Base-by-base conservation (phyloP, 2,113 vertebrate genomes). In the Mustela nigripes region DNA sequence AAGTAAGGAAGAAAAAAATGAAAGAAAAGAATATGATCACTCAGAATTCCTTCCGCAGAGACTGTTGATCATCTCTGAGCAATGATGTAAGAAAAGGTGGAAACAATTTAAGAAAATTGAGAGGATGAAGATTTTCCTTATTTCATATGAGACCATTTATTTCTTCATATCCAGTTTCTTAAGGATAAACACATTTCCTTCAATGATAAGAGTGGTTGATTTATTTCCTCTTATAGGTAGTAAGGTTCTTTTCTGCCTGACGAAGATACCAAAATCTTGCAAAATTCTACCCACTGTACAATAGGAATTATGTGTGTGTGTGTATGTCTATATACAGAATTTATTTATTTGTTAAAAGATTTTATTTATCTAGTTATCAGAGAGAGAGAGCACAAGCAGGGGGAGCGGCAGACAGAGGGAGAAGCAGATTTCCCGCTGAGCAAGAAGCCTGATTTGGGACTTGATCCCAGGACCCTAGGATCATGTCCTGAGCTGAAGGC, bases 61-160 rank as follows among this genome's bases (percentile, higher is more conserved):
- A 97, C 21, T 87, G 94, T 91, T 94, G 96, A 87, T 86, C 58
- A 89, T 94, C 82, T 94, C 60, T 65, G 67, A 95, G 26, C 86
- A 93, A 33, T 45, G 42, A 63, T 18, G 2, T 60, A 80, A 98
- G 88, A 89, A 84, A 94, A 22, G 15, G n/a, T 82, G 36, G 71
- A 95, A 86, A 78, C 15, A 33, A 91, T 80, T 82, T 88, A 81
- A 93, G 42, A 10, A 58, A 96, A 95, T 80, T 48, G 62, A 91
- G 31, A 89, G 6, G 36, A 42, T 50, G 28, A 82, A 50, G 10
- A 50, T 31, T 48, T 76, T 85, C 42, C 78, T 78, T 76, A 81
- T 71, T 71, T 83, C 33, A 92, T 84, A 95, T 81, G 14, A 94
- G 50, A n/a, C 8, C 6, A 31, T 94, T 93, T 4, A 50, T 84